phyloP scores from a whole-genome alignment of 2,797 vertebrate species.

The Muraenolepis orangiensis region DNA sequence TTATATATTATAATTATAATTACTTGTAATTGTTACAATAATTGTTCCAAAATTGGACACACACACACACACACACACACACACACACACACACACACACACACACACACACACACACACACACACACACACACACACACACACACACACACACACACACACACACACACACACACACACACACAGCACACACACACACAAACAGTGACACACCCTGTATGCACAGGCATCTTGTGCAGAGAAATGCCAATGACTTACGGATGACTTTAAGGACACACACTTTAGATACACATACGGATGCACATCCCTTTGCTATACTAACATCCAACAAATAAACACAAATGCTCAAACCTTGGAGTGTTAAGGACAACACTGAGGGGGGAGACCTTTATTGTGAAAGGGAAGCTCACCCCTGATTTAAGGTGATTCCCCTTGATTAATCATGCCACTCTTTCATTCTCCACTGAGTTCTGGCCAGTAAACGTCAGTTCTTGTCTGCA shows the following conservation, averaged over 20 bases:
- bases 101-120: background rate
- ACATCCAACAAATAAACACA: background rate
- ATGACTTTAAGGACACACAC: slow-evolving; percentile 6
- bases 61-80: too few relatives aligned
- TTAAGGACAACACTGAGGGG: background rate
- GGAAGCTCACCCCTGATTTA: background rate
- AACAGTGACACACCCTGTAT: slow-evolving; percentile 40
- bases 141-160: slow-evolving; percentile 12
- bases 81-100: slow-evolving; percentile 15
- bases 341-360: background rate
- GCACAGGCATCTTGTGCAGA: slow-evolving; percentile 7
- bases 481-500: slow-evolving; percentile 9
- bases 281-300: background rate
- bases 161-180: background rate
- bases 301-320: background rate
- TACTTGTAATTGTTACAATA: background rate
- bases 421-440: background rate
- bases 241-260: background rate
- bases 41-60: too few relatives aligned
- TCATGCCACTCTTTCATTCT: background rate
- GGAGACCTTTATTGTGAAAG: background rate
- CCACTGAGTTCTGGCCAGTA: slow-evolving; percentile 1
- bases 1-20: background rate
- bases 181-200: slow-evolving; percentile 12
- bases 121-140: too few relatives aligned